Conservation (phyloP, 1,140 invertebrate species). For the Scaptomyza pallida region DNA sequence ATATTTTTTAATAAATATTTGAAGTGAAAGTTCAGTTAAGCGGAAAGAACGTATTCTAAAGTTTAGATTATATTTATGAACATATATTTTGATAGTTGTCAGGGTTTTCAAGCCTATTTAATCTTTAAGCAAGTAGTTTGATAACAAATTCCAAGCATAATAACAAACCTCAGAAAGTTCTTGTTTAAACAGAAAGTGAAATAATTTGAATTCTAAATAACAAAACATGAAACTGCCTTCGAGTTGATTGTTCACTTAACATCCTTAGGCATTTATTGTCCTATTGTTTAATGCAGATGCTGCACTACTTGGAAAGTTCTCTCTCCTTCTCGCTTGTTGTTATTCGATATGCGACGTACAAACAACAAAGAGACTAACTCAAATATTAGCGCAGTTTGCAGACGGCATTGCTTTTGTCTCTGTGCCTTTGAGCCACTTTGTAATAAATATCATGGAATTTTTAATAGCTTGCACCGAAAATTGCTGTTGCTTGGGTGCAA, state of each 20-base stretch:
- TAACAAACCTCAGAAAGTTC: not conserved
- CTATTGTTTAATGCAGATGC: not conserved
- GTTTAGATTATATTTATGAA: not conserved
- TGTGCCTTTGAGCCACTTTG: constrained; percentile 27
- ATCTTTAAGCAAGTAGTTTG: not conserved
- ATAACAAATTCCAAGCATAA: not conserved
- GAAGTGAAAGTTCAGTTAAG: not conserved
- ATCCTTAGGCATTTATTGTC: not conserved
- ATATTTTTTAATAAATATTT: constrained; percentile 5
- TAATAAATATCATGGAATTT: constrained; percentile 77
- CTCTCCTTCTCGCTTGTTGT: too few relatives aligned
- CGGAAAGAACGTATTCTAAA: not conserved
- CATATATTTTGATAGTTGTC: too few relatives aligned
- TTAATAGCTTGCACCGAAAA: constrained; percentile 62
- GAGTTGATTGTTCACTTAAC: not conserved
- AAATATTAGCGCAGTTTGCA: constrained; percentile 50
- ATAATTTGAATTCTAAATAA: too few relatives aligned
- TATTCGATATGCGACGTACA: constrained; percentile 25
- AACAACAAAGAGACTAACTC: constrained; percentile 23
- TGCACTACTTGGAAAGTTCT: not conserved
- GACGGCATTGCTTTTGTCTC: constrained; percentile 33
- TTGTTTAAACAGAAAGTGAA: not conserved
- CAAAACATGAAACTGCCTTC: too few relatives aligned
- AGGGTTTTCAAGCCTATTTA: not conserved
- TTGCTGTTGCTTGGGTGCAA: constrained; percentile 50